A percentile compares a stretch with the other conserved stretches of the same genome.
Evolutionary conservation across 2,888 invertebrate genomes (phyloP).

Genomic region (Miltochrista miniata): DNA sequence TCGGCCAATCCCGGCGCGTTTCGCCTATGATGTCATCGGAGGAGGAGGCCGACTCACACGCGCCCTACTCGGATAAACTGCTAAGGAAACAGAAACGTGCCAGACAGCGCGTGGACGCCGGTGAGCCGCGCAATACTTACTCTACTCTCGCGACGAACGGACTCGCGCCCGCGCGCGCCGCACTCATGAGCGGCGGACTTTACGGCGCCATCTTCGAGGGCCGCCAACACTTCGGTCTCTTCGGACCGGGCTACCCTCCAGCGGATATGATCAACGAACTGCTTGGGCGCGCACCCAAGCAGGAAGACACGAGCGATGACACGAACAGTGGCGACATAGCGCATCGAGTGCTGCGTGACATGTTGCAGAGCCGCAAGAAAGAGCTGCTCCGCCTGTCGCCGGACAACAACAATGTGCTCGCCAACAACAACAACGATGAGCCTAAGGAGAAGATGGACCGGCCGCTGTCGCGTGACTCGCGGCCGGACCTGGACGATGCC

Average conservation of each 20-base stretch:
- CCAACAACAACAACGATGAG: slow-evolving; percentile 82
- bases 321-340: slow-evolving; percentile 82
- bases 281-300: slow-evolving; percentile 91
- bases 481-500: slow-evolving; percentile 85
- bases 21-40: slow-evolving; percentile 98
- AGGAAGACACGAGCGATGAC: slow-evolving; percentile 85
- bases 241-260: slow-evolving; percentile 93
- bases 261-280: slow-evolving; percentile 96
- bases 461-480: slow-evolving; percentile 86
- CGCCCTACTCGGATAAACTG: slow-evolving; percentile 96
- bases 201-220: slow-evolving; percentile 94
- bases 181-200: slow-evolving; percentile 93
- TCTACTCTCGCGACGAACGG: slow-evolving; percentile 84
- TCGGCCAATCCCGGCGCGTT: slow-evolving; percentile 91
- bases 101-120: slow-evolving; percentile 98
- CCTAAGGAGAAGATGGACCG: slow-evolving; percentile 83
- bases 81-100: slow-evolving; percentile 96
- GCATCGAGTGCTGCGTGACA: slow-evolving; percentile 95
- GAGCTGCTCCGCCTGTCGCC: slow-evolving; percentile 87
- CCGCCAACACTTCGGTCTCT: slow-evolving; percentile 91
- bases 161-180: slow-evolving; percentile 85
- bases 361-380: slow-evolving; percentile 94
- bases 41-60: slow-evolving; percentile 97
- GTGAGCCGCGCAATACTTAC: slow-evolving; percentile 97
- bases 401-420: slow-evolving; percentile 84